A percentile compares a stretch with the other conserved stretches of the same genome.
These are phyloP conservation scores for Salticus scenicus DNA, from an alignment of 2,888 invertebrate genomes.

Conservation along the genomic window DNA sequence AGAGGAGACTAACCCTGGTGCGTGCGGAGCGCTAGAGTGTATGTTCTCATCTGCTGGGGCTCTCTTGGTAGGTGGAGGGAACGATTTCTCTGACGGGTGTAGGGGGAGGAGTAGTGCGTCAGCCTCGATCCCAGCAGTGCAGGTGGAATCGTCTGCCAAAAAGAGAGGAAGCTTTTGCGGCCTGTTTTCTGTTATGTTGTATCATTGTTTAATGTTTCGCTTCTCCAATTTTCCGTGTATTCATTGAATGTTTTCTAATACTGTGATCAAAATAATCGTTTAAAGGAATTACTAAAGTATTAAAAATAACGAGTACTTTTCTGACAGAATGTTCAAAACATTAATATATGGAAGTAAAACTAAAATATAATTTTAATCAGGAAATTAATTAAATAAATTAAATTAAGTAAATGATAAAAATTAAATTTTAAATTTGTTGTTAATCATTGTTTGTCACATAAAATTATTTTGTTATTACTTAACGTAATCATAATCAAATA, in stretches of 20 bases:
- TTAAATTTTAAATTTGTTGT: no score
- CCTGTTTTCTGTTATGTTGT: background rate
- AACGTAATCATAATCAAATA: no score
- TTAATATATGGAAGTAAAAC: no score
- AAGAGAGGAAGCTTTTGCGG: conserved; percentile 9
- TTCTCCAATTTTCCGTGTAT: background rate
- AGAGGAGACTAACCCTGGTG: background rate
- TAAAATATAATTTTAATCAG: background rate
- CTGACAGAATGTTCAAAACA: no score
- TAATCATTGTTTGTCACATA: no score
- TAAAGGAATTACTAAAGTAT: background rate
- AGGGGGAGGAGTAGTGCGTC: conserved; percentile 24
- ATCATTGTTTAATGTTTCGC: conserved; percentile 13
- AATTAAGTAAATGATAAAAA: no score
- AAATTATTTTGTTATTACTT: no score
- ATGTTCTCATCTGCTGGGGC: conserved; percentile 27
- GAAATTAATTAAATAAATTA: background rate
- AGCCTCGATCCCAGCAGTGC: conserved; percentile 64
- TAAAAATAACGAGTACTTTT: no score
- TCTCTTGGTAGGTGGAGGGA: conserved; percentile 25
- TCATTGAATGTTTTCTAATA: background rate
- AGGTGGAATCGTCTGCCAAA: conserved; percentile 52
- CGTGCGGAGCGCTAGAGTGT: conserved; percentile 26
- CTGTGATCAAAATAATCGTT: background rate
- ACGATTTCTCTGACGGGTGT: conserved; percentile 12